A percentile compares a stretch with the other conserved stretches of the same genome.
Evolutionary conservation across 1,140 invertebrate genomes (phyloP).

Genomic region (Camponotus vicinus): DNA sequence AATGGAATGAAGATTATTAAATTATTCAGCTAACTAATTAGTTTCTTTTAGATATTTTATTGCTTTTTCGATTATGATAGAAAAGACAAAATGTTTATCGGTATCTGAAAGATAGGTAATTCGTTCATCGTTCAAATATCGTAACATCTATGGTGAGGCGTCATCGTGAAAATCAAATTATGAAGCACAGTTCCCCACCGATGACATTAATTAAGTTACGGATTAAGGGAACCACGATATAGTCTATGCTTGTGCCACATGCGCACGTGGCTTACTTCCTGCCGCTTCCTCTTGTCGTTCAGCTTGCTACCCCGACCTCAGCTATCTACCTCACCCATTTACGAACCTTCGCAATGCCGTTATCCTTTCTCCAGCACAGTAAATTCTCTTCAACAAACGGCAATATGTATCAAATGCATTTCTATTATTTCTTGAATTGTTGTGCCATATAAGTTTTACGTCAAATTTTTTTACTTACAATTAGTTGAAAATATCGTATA

Average conservation of each 20-base stretch:
- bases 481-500: too few species aligned
- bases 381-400: not conserved
- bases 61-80: too few species aligned
- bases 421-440: not conserved
- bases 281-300: constrained; percentile 9
- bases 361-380: not conserved
- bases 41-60: not conserved
- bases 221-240: not conserved
- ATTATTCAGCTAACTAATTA: not conserved
- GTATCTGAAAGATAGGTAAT: not conserved
- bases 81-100: not conserved
- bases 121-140: not conserved
- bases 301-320: not conserved
- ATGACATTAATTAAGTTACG: constrained; percentile 26
- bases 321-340: not conserved
- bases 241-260: not conserved
- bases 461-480: not conserved
- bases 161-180: constrained; percentile 23
- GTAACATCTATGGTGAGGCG: not conserved
- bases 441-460: not conserved
- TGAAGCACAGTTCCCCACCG: not conserved
- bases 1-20: not conserved
- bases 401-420: not conserved
- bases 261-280: constrained; percentile 5
- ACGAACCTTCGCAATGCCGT: not conserved